Evolutionary conservation across 2,797 vertebrate species (phyloP).

Genomic region (Megaceryle alcyon): DNA sequence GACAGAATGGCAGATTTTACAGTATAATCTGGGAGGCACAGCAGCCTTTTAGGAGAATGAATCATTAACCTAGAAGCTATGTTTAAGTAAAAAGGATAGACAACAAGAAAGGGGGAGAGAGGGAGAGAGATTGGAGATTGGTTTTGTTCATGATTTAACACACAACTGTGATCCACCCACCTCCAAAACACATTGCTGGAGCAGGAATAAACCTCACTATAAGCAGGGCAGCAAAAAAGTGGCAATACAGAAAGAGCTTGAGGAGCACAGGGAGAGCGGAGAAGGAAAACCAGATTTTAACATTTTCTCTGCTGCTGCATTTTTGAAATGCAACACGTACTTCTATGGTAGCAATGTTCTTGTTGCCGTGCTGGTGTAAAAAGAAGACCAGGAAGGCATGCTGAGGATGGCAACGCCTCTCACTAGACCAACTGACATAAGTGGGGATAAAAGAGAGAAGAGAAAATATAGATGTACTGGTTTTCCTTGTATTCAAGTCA

Average conservation of each 20-base stretch:
- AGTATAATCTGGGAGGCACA: slow-evolving; percentile 54
- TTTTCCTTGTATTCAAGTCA: background rate
- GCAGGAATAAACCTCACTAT: background rate
- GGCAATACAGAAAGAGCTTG: background rate
- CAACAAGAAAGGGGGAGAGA: background rate
- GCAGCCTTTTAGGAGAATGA: slow-evolving; percentile 59
- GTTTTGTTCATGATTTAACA: slow-evolving; percentile 55
- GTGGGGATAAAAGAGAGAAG: background rate
- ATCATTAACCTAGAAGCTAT: slow-evolving; percentile 62
- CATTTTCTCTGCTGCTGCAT: background rate
- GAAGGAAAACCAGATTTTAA: background rate
- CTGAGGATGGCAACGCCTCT: background rate
- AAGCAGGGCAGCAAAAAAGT: background rate
- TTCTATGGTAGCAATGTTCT: background rate
- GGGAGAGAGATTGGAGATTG: background rate
- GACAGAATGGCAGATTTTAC: slow-evolving; percentile 69
- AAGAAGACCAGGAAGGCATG: background rate
- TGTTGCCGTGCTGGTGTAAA: background rate
- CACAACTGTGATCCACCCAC: background rate
- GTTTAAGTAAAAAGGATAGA: slow-evolving; percentile 48
- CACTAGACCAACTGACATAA: background rate
- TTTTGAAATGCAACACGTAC: background rate
- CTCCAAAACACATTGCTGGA: background rate
- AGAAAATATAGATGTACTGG: background rate
- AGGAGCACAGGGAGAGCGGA: background rate